A percentile compares a stretch with the other conserved stretches of the same genome.
Conservation (phyloP, 2,113 vertebrate species). For the Pachycephala philippinensis region DNA sequence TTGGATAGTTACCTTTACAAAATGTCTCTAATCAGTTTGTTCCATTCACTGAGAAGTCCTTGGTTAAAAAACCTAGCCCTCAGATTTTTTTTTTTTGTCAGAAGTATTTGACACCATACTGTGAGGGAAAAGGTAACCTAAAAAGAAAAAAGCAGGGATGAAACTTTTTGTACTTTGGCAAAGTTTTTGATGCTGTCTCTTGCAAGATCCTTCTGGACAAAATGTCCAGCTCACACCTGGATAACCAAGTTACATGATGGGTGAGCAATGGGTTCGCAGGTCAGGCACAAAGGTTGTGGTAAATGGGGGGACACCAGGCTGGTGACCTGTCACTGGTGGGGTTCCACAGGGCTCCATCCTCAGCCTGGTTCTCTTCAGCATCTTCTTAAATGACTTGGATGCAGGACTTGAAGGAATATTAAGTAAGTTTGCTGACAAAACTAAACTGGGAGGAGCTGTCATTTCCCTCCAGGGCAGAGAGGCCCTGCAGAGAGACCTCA, state of each 20-base stretch:
- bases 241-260: fast-evolving
- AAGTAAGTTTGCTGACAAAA: neutral
- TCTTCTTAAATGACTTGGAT: neutral
- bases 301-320: neutral
- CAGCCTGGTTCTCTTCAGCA: neutral
- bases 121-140: neutral
- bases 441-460: neutral
- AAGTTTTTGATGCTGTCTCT: neutral
- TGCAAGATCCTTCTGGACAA: neutral
- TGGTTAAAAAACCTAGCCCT: neutral
- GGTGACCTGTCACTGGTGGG: neutral
- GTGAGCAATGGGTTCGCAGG: fast-evolving
- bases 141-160: neutral
- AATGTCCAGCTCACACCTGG: neutral
- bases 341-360: neutral
- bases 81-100: neutral
- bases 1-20: conserved; percentile 7
- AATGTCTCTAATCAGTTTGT: neutral
- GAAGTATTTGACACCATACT: neutral
- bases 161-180: neutral
- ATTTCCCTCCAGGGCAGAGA: neutral
- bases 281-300: neutral
- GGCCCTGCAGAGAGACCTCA: neutral
- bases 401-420: neutral
- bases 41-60: neutral